Evolutionary conservation across 1,140 invertebrate species (phyloP), one percentile per base, ranked within the genome.

Genomic region (Lucilia cuprina): DNA sequence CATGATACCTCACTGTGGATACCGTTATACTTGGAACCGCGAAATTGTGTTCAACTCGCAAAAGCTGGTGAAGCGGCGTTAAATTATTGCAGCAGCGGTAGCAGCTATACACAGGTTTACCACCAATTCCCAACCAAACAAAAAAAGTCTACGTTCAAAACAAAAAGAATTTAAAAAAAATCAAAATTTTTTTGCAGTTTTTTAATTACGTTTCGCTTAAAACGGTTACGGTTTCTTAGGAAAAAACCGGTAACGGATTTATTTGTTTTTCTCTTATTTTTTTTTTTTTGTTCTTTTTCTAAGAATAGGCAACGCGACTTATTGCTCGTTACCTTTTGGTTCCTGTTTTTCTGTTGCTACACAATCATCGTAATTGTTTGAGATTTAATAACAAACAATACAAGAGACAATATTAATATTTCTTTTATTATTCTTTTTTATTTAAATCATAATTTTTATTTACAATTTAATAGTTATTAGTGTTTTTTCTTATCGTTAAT

Each of bases 31-130:
- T 92, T 96, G 96, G 96, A 96, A 96, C 92, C 94, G 95, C 92
- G 95, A 96, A 92, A 96, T 96, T 92, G 95, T 97, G 92, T 94
- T 97, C 92, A 96, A 96, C 92, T 96, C 96, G 90, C 95, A 97
- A 91, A 97, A 97, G 93, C 93, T 97, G 87, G 96, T 97, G 86
- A 97, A 97, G 92, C 96, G 96, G 96, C 96, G 96, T 74, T 90
- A 90, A 90, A 82, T 47, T 65, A 85, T 75, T 60, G 55, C 80
- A 83, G 74, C 75, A 41, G 41, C 84, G 82, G 55, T 41, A 82
- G 78, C 85, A 50, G 65, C 65, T 70, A n/a, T n/a, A 60, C 19
- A 70, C 65, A 70, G 65, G 65, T 21, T 70, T 21, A 19, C 10
- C 25, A 70, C 65, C 17, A 65, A 65, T n/a, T n/a, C n/a, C 5